Evolutionary conservation across 2,113 vertebrate genomes (phyloP).

Genomic region (Paramisgurnus dabryanus): DNA sequence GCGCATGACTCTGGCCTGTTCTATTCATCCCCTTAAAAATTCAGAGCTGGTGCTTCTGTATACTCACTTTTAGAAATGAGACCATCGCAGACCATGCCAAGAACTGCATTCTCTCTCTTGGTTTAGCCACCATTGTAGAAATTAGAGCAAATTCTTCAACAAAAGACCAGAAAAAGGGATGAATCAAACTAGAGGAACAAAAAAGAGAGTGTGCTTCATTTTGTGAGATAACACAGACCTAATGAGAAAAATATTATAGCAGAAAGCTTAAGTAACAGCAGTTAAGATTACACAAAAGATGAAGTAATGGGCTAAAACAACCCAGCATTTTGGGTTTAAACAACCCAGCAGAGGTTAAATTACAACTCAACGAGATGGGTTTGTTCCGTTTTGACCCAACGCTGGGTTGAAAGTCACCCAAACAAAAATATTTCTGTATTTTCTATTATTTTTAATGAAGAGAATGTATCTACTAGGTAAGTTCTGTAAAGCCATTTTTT

Average conservation of each 20-base stretch:
- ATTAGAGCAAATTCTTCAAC: constrained; percentile 33
- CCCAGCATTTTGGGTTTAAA: no score
- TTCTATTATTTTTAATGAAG: no score
- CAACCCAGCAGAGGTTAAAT: no score
- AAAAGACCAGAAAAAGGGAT: constrained; percentile 17
- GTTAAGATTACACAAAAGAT: not conserved
- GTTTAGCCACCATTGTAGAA: constrained; percentile 2
- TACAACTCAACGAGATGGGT: no score
- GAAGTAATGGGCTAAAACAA: no score
- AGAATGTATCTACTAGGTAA: no score
- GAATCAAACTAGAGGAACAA: constrained; percentile 14
- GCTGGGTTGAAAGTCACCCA: no score
- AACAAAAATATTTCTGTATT: no score
- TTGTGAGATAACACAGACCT: not conserved
- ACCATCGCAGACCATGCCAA: constrained; percentile 9
- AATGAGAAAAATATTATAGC: not conserved
- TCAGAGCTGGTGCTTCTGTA: not conserved
- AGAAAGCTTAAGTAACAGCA: no score
- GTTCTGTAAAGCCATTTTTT: no score
- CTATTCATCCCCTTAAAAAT: not conserved
- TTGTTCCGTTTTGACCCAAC: no score
- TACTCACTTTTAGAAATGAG: constrained; percentile 4
- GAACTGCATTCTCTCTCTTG: constrained; percentile 1
- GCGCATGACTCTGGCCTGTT: not conserved
- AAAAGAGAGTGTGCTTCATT: constrained; percentile 5